Percentiles rank a stretch among this genome's conserved stretches.
phyloP scores from a whole-genome alignment of 2,797 vertebrate genomes.

The Chloroceryle inda region DNA sequence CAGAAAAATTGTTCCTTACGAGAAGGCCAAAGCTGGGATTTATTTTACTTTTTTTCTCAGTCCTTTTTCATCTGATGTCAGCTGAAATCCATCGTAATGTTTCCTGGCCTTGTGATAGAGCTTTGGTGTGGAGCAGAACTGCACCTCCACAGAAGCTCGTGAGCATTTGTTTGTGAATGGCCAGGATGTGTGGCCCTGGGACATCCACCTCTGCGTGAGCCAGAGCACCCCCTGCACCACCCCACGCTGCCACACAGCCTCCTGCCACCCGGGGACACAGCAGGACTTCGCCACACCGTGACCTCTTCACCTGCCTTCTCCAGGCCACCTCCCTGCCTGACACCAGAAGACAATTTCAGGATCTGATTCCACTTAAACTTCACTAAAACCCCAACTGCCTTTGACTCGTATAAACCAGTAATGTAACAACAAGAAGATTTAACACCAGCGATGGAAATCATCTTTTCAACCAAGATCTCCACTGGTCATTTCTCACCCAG shows the following conservation, averaged over 20 bases:
- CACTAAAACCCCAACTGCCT: not conserved
- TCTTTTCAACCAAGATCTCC: not conserved
- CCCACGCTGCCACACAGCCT: not conserved
- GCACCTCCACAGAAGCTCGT: not conserved
- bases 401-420: not conserved
- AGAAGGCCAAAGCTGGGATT: not conserved
- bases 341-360: not conserved
- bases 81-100: not conserved
- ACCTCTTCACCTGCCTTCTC: not conserved
- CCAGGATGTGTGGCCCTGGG: rapidly evolving
- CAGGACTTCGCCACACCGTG: rapidly evolving
- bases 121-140: not conserved
- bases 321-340: not conserved
- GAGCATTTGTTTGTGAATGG: not conserved
- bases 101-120: not conserved
- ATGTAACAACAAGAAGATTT: not conserved
- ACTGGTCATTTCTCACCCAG: not conserved
- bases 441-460: not conserved
- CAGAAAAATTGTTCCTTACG: not conserved
- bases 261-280: rapidly evolving
- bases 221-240: rapidly evolving
- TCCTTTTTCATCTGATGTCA: not conserved
- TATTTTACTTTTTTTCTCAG: rapidly evolving
- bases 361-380: not conserved
- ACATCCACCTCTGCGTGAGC: rapidly evolving